phyloP scores from a whole-genome alignment of 1,140 invertebrate species.

The Drosophila guanche region DNA sequence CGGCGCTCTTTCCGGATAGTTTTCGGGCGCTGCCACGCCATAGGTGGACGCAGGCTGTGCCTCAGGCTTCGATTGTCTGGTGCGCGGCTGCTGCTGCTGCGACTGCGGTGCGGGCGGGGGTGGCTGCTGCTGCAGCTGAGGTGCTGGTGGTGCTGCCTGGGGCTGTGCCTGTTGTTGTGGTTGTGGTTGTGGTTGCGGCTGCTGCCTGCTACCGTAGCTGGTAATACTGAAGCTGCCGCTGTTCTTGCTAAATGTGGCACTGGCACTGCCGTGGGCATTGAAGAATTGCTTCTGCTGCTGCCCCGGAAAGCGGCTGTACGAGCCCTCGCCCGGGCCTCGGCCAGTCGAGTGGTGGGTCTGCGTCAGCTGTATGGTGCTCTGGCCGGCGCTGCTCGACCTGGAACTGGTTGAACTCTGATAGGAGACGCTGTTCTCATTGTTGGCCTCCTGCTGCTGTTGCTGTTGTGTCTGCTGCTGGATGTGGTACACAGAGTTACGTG shows the following conservation, averaged over 20 bases:
- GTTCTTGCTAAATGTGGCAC: slow-evolving; percentile 65
- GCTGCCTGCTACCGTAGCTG: slow-evolving; percentile 62
- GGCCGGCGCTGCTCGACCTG: slow-evolving; percentile 44
- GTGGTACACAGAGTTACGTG: slow-evolving; percentile 71
- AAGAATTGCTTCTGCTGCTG: slow-evolving; percentile 68
- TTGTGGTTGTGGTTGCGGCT: slow-evolving; percentile 29
- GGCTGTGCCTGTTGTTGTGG: slow-evolving; percentile 18
- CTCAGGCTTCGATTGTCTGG: slow-evolving; percentile 55
- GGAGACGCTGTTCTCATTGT: slow-evolving; percentile 57
- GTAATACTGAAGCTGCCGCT: slow-evolving; percentile 77
- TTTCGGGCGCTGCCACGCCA: slow-evolving; percentile 59
- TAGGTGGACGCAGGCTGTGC: slow-evolving; percentile 63
- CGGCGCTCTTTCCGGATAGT: slow-evolving; percentile 75
- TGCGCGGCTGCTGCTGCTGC: slow-evolving; percentile 31
- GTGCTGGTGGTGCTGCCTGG: slow-evolving; percentile 10
- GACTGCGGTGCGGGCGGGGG: slow-evolving; percentile 32
- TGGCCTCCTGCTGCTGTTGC: slow-evolving; percentile 53
- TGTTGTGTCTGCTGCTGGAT: slow-evolving; percentile 52
- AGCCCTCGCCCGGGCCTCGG: slow-evolving; percentile 66
- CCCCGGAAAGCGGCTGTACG: slow-evolving; percentile 56
- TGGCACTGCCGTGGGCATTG: slow-evolving; percentile 69
- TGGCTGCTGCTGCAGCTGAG: slow-evolving; percentile 23
- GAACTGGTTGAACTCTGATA: slow-evolving; percentile 58
- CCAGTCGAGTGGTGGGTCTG: slow-evolving; percentile 47
- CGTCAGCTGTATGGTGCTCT: slow-evolving; percentile 58